Conservation (phyloP, 1,140 invertebrate species). For the Ceratina australensis region DNA sequence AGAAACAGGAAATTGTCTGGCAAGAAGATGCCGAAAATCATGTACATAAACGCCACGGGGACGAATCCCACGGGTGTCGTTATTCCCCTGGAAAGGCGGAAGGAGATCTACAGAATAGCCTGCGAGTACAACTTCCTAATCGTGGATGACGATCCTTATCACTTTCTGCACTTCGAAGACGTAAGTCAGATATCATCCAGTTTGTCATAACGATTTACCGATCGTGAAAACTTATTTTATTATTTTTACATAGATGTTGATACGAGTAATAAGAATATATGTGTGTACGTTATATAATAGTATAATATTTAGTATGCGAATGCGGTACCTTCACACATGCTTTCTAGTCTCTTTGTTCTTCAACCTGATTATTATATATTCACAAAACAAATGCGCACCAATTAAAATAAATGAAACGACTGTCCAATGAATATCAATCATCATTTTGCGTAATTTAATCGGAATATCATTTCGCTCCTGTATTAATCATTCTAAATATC, state of each 20-base stretch:
- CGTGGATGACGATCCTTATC: constrained; percentile 91
- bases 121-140: constrained; percentile 89
- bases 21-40: constrained; percentile 82
- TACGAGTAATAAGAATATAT: no score
- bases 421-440: constrained; percentile 14
- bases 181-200: constrained; percentile 64
- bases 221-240: no score
- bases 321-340: no score
- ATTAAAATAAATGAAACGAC: neutral
- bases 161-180: constrained; percentile 85
- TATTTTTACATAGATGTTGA: no score
- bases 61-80: constrained; percentile 86
- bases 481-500: neutral
- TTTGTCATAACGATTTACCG: no score
- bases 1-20: constrained; percentile 76
- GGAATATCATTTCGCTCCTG: neutral
- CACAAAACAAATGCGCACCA: neutral
- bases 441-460: constrained; percentile 1
- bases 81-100: constrained; percentile 83
- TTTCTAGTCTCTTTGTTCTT: no score
- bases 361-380: neutral
- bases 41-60: constrained; percentile 83
- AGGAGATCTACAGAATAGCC: constrained; percentile 87
- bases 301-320: no score
- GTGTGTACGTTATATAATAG: no score